Base-by-base conservation (phyloP, 2,797 vertebrate species). In the Takifugu ocellatus region DNA sequence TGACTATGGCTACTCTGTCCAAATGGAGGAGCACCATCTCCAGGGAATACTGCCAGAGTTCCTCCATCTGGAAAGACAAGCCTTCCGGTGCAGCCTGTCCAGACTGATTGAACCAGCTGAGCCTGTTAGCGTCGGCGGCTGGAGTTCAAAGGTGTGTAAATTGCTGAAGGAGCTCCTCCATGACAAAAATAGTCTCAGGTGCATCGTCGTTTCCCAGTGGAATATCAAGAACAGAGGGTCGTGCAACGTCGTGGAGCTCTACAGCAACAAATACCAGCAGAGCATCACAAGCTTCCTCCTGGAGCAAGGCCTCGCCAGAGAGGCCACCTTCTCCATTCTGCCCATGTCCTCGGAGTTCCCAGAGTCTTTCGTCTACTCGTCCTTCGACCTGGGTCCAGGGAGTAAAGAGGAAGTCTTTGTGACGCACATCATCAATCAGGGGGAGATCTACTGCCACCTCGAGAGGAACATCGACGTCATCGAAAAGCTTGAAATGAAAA, bases 371-470 rank as follows among this genome's bases (percentile, higher is more conserved):
- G 91, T 82, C 56, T 96, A 93, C 68, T 96, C 94, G 0, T 90
- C 92, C 46, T 95, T 93, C 79, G 82, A 90, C 72, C 56, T 96
- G 26, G 77, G 67, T 54, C 47, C 84, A 58, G 94, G 93, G 86
- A 88, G 75, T n/a, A 85, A 92, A 80, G 94, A 95, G 71, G 74
- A 87, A 5, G 85, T 97, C 25, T 92, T 81, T 53, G 73, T 96
- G 60, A 94, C 92, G 50, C 89, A 94, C 2, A 39, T 96, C 51
- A 72, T 60, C 61, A 95, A 87, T 76, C 92, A 92, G 36, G 87
- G 90, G 78, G 90, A 94, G 70, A 84, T 98, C 69, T 98, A 92
- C 82, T 94, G 92, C 70, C 94, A 98, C 5, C 91, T 98, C 48
- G 87, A 90, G 58, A 92, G 89, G 87, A 97, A 97, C 74, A 72